phyloP scores from a whole-genome alignment of 2,797 vertebrate genomes.

The Syndactyla subalaris region DNA sequence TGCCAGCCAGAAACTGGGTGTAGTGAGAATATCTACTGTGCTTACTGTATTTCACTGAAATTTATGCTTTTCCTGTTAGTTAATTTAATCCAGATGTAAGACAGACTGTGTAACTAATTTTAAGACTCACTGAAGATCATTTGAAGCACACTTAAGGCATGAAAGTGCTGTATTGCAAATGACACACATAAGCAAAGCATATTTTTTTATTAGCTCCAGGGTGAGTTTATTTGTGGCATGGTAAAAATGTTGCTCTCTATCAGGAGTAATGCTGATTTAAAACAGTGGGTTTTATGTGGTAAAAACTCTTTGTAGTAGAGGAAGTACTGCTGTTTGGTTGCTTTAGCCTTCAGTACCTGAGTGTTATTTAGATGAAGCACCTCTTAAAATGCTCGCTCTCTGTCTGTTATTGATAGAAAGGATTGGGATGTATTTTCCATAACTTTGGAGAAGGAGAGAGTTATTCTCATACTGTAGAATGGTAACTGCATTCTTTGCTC shows the following conservation, averaged over 20 bases:
- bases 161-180: background rate
- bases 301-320: background rate
- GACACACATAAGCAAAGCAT: background rate
- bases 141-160: background rate
- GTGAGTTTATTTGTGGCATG: background rate
- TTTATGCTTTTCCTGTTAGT: background rate
- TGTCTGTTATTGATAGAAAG: background rate
- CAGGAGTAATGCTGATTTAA: background rate
- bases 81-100: background rate
- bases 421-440: background rate
- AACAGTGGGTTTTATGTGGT: background rate
- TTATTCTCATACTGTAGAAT: background rate
- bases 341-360: background rate
- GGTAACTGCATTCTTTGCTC: background rate
- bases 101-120: background rate
- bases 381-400: background rate
- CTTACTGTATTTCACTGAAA: background rate
- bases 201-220: background rate
- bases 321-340: background rate
- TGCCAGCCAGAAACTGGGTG: background rate
- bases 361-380: background rate
- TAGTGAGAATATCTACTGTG: background rate
- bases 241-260: background rate
- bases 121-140: background rate
- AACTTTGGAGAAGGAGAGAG: background rate